These are phyloP conservation scores for Pantherophis alleghaniensis DNA, from an alignment of 2,797 vertebrate genomes.

Conservation along the genomic window DNA sequence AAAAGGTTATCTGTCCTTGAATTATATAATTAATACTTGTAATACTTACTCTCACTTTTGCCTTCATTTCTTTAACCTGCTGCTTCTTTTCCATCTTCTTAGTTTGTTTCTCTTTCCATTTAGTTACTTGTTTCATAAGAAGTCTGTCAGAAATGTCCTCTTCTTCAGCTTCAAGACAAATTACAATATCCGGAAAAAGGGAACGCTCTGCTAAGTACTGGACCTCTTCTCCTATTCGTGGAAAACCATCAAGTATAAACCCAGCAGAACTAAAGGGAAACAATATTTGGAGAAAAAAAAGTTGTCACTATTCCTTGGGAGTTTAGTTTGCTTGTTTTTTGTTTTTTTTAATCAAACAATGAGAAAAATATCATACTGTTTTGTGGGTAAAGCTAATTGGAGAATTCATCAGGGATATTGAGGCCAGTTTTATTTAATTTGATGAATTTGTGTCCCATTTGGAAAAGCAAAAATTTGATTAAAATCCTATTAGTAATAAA, in stretches of 20 bases:
- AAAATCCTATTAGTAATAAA: neutral
- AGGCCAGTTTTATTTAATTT: neutral
- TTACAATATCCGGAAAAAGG: conserved; percentile 82
- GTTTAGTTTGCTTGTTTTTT: neutral
- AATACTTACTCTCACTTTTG: conserved; percentile 77
- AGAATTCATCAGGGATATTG: neutral
- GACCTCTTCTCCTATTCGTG: conserved; percentile 77
- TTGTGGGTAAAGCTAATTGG: neutral
- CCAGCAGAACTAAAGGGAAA: conserved; percentile 78
- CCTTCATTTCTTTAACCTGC: conserved; percentile 73
- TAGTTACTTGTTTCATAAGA: conserved; percentile 74
- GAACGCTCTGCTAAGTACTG: conserved; percentile 77
- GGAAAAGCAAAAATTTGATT: neutral
- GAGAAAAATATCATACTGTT: neutral
- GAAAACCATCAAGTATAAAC: conserved; percentile 94
- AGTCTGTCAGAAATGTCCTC: conserved; percentile 77
- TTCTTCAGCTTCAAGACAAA: conserved; percentile 77
- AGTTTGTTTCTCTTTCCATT: conserved; percentile 75
- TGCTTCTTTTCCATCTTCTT: conserved; percentile 69
- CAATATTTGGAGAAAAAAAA: neutral
- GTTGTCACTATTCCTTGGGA: neutral
- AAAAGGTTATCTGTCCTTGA: neutral
- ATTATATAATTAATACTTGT: neutral
- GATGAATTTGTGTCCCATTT: neutral
- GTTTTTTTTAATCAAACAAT: neutral